phyloP scores from a whole-genome alignment of 2,113 vertebrate genomes.

The Antechinus stuartii region DNA sequence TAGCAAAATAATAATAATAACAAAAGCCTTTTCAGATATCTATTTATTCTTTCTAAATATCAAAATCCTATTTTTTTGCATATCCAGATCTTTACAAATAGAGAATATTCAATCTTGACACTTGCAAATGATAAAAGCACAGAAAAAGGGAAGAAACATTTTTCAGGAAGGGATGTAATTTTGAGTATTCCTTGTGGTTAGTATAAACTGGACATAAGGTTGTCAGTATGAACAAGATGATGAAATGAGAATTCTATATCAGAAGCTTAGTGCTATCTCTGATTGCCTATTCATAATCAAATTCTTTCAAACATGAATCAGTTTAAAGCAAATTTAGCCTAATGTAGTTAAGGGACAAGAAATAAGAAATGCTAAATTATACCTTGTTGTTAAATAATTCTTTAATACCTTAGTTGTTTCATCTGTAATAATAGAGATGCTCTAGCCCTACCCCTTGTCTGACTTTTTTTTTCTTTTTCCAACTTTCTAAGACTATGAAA shows the following conservation, averaged over 20 bases:
- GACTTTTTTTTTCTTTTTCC: background rate
- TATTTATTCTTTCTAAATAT: background rate
- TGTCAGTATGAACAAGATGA: background rate
- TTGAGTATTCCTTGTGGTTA: background rate
- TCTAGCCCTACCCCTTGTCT: background rate
- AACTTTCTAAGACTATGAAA: background rate
- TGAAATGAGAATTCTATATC: background rate
- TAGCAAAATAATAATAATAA: too few species aligned
- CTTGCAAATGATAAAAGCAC: background rate
- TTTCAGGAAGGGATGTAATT: background rate
- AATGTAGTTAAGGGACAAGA: background rate
- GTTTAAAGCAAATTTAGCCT: background rate
- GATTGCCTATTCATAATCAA: constrained; percentile 3
- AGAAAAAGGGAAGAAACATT: background rate
- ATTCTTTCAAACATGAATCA: background rate
- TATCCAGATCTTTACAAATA: background rate
- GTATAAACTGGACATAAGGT: background rate
- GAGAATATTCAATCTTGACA: background rate
- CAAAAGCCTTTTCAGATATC: background rate
- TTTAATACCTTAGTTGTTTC: background rate
- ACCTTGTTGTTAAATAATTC: background rate
- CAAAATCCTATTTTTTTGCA: background rate
- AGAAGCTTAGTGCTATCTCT: background rate
- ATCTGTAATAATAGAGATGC: background rate
- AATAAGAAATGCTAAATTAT: background rate